Base-by-base conservation (phyloP, 2,888 invertebrate genomes). In the Cryptophagus acutangulus region DNA sequence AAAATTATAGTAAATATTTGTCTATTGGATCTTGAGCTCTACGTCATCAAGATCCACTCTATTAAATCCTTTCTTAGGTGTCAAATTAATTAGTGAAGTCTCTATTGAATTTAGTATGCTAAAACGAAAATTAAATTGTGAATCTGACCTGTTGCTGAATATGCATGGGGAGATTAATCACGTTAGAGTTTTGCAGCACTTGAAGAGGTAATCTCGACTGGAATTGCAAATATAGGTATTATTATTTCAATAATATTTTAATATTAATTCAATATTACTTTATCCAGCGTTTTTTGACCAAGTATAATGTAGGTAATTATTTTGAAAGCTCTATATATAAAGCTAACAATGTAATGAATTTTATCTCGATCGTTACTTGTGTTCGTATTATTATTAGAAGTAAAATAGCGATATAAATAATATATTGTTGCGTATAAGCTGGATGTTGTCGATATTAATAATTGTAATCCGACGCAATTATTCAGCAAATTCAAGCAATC, bases 401-500 rank as follows among this genome's bases (percentile, higher is more conserved):
- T 52, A 29, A 48, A 45, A 17, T 47, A 52, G n/a, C 52, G 43
- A 36, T 48, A 54, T 24, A 54, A 38, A 36, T 50, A 51, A 39
- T 49, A 52, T 10, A 52, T 45, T n/a, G 46, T 46, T 1, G 47
- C 45, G 33, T 46, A 54, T 14, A 54, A 40, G 31, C 49, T 46
- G 8, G 49, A 45, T 5, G 45, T 44, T 15, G 41, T 43, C 25
- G 43, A 44, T 2, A 47, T 33, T 13, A 54, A 35, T 24, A 54
- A 28, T 40, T 52, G 54, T 4, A 52, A 33, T 5, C 54, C 54
- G 8, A 45, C 34, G 29, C 46, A 48, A 8, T 25, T 31, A 35
- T 54, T 54, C 12, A 54, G 28, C 38, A 45, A 43, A 10, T 42
- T 42, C 10, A 26, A 12, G 26, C 26, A 26, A 26, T 26, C 12